Percentiles rank a stretch among this genome's conserved stretches.
Conservation (phyloP, 2,888 invertebrate species). For the Sesia bembeciformis region DNA sequence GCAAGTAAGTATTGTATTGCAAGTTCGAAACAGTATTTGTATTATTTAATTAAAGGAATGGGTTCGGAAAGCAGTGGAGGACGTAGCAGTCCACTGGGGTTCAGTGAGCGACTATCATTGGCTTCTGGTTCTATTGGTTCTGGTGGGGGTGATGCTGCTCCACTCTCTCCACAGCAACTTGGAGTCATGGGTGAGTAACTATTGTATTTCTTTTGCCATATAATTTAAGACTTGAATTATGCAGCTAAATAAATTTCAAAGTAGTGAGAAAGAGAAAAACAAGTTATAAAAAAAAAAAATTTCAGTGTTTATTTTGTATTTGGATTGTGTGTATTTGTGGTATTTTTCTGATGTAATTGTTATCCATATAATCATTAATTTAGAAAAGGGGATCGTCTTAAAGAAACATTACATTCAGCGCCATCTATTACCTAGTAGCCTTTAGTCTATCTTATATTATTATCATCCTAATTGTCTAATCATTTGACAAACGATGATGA, state of each 20-base stretch:
- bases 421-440: constrained; percentile 20
- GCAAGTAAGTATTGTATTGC: background rate
- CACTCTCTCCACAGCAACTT: constrained; percentile 88
- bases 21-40: background rate
- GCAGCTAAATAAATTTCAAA: too few relatives aligned
- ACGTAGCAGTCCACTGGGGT: constrained; percentile 73
- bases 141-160: constrained; percentile 74
- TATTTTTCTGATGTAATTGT: too few relatives aligned
- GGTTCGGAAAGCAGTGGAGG: constrained; percentile 80
- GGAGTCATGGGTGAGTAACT: constrained; percentile 89
- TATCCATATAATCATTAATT: too few relatives aligned
- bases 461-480: too few relatives aligned
- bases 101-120: constrained; percentile 79
- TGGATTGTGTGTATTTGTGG: too few relatives aligned
- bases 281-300: too few relatives aligned
- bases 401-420: constrained; percentile 4
- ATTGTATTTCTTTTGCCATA: background rate
- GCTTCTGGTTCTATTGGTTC: constrained; percentile 80
- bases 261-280: too few relatives aligned
- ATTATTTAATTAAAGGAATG: constrained; percentile 49
- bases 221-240: background rate
- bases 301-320: too few relatives aligned
- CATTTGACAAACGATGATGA: too few relatives aligned
- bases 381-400: too few relatives aligned
- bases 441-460: background rate